Conservation (phyloP, 1,140 invertebrate species). For the Rhagoletis zephyria region DNA sequence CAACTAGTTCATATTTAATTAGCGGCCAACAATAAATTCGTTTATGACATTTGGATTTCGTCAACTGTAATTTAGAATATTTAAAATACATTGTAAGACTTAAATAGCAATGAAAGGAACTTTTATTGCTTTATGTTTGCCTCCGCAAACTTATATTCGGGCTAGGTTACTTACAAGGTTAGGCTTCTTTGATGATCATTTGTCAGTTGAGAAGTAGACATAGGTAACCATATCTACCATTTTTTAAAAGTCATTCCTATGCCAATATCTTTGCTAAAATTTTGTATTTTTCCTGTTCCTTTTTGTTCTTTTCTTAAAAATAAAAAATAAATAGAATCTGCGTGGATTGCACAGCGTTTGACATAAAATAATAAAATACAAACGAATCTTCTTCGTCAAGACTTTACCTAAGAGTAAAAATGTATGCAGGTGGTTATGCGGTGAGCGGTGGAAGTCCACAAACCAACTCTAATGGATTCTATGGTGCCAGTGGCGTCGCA, state of each 20-base stretch:
- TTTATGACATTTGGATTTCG: too few species aligned
- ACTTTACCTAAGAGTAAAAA: constrained; percentile 40
- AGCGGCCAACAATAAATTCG: too few species aligned
- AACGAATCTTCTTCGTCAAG: constrained; percentile 20
- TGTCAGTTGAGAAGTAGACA: neutral
- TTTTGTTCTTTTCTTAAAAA: constrained; percentile 37
- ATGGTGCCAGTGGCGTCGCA: constrained; percentile 55
- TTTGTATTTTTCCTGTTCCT: neutral
- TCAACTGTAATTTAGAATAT: too few species aligned
- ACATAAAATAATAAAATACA: constrained; percentile 21
- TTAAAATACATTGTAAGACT: too few species aligned
- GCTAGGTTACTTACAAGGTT: too few species aligned
- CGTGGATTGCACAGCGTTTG: constrained; percentile 13
- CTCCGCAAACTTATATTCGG: too few species aligned
- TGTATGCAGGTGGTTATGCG: constrained; percentile 58
- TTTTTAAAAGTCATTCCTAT: neutral
- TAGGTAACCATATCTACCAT: neutral
- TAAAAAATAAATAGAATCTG: neutral
- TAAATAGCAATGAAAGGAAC: too few species aligned
- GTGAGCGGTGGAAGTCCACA: constrained; percentile 38
- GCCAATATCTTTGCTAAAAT: neutral
- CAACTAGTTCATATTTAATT: neutral
- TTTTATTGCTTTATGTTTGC: too few species aligned
- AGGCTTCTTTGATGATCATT: neutral
- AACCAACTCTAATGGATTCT: constrained; percentile 34